phyloP scores from a whole-genome alignment of 2,797 vertebrate genomes.

The Tinamus major region DNA sequence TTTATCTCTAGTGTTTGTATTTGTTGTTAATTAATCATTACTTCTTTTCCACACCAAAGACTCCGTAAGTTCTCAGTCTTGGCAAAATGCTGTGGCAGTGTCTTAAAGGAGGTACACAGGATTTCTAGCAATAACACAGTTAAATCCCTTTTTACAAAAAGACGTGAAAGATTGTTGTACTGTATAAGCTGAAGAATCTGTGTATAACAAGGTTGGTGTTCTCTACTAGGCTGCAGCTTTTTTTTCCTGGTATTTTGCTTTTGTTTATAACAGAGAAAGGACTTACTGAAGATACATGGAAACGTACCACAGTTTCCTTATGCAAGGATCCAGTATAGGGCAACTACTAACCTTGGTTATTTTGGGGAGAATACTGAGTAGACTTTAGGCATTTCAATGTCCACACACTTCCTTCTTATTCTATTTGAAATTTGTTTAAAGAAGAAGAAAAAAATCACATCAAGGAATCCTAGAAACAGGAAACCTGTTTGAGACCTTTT shows the following conservation, averaged over 20 bases:
- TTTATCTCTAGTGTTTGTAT: background rate
- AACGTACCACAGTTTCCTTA: background rate
- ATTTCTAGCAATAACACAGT: background rate
- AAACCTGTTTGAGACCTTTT: background rate
- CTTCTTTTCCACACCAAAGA: background rate
- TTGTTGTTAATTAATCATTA: background rate
- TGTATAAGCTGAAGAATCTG: background rate
- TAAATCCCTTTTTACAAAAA: background rate
- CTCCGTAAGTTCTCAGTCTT: background rate
- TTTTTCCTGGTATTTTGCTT: background rate
- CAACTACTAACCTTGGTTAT: background rate
- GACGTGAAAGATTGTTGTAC: background rate
- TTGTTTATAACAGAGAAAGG: background rate
- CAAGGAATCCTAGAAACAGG: background rate
- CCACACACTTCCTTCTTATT: background rate
- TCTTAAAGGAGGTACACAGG: background rate
- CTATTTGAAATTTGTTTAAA: background rate
- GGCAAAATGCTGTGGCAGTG: background rate
- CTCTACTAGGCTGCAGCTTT: background rate
- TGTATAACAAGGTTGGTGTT: background rate
- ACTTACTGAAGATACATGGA: background rate
- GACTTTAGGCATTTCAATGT: background rate
- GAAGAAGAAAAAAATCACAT: background rate
- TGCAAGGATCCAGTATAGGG: accelerated
- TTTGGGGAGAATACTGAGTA: background rate